phyloP scores from a whole-genome alignment of 1,140 invertebrate genomes.

The Diorhabda elongata region DNA sequence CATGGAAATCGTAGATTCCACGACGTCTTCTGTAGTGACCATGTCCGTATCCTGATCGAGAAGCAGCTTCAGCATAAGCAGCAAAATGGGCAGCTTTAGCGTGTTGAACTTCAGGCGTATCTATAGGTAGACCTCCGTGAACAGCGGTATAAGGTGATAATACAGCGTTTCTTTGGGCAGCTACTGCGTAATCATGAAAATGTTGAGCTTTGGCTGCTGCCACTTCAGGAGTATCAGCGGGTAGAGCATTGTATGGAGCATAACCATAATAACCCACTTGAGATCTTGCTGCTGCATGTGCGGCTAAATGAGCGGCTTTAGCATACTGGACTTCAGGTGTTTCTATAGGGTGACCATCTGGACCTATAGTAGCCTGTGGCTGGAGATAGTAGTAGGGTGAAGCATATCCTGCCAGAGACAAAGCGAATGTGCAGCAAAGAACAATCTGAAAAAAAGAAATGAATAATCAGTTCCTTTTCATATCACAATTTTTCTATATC shows the following conservation, averaged over 20 bases:
- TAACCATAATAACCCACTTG: slow-evolving; percentile 23
- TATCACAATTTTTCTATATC: no score
- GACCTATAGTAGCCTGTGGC: slow-evolving; percentile 35
- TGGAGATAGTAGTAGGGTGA: slow-evolving; percentile 27
- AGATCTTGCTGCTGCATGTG: slow-evolving; percentile 49
- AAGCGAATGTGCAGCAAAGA: slow-evolving; percentile 36
- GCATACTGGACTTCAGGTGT: slow-evolving; percentile 59
- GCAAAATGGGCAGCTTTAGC: slow-evolving; percentile 58
- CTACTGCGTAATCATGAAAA: slow-evolving; percentile 57
- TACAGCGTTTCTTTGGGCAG: slow-evolving; percentile 48
- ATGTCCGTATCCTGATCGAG: slow-evolving; percentile 33
- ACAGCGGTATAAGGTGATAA: slow-evolving; percentile 31
- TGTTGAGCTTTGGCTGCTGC: slow-evolving; percentile 59
- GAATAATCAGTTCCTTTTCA: no score
- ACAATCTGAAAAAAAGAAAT: slow-evolving; percentile 34
- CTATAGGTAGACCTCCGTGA: slow-evolving; percentile 34
- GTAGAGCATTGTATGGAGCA: slow-evolving; percentile 50
- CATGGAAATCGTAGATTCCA: slow-evolving; percentile 31
- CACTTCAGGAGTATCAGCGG: slow-evolving; percentile 61
- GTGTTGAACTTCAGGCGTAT: slow-evolving; percentile 55
- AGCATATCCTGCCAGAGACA: slow-evolving; percentile 26
- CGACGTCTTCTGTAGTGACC: slow-evolving; percentile 31
- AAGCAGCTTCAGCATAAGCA: slow-evolving; percentile 51
- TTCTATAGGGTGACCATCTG: slow-evolving; percentile 46
- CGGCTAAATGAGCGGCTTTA: slow-evolving; percentile 55